Conservation (phyloP, 2,797 vertebrate species). For the Epinephelus awoara region DNA sequence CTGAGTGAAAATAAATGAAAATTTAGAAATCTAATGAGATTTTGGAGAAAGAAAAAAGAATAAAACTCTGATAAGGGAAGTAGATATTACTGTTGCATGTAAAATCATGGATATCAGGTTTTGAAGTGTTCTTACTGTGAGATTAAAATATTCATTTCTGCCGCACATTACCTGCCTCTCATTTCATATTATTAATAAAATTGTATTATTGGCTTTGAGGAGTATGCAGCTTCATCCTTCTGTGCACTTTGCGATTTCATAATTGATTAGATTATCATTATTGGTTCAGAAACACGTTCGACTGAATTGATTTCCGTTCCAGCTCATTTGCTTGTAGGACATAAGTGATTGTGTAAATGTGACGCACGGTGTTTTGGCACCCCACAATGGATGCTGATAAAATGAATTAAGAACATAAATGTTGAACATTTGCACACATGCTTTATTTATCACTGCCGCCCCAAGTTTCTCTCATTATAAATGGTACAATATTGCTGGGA, state of each 20-base stretch:
- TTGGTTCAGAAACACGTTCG: neutral
- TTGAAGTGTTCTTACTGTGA: too few relatives aligned
- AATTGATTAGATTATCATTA: neutral
- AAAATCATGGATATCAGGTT: too few relatives aligned
- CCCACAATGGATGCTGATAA: neutral
- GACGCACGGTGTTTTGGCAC: neutral
- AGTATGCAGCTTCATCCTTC: neutral
- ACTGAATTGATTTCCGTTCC: neutral
- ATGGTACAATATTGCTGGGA: slow-evolving; percentile 16
- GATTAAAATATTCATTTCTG: too few relatives aligned
- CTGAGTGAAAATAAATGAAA: too few relatives aligned
- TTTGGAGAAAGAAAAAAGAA: too few relatives aligned
- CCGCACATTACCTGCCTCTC: neutral
- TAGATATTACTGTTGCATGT: too few relatives aligned
- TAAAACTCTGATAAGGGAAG: too few relatives aligned
- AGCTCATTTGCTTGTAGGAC: neutral
- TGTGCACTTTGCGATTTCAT: neutral
- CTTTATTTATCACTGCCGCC: slow-evolving; percentile 20
- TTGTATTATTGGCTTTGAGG: neutral
- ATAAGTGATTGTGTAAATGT: neutral
- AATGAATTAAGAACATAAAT: slow-evolving; percentile 19
- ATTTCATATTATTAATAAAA: neutral
- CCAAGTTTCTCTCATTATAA: slow-evolving; percentile 10
- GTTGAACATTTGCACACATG: slow-evolving; percentile 10
- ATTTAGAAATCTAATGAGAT: too few relatives aligned